A percentile compares a stretch with the other conserved stretches of the same genome.
Conservation (phyloP, 2,888 invertebrate species). For the Hedya salicella region DNA sequence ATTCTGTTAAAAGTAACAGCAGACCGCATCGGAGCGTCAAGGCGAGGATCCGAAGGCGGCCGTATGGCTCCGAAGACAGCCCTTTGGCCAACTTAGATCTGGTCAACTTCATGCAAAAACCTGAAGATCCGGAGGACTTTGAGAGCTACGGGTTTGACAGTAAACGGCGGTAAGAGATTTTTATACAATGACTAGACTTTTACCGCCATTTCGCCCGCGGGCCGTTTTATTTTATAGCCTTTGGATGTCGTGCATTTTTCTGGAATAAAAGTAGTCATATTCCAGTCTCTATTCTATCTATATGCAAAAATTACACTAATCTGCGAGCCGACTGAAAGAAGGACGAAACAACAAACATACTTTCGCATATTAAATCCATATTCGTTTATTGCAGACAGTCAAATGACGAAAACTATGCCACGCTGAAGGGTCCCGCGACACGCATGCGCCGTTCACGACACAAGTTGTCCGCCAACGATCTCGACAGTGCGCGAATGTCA, state of each 20-base stretch:
- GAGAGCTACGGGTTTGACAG: background rate
- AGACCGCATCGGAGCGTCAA: background rate
- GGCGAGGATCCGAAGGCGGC: conserved; percentile 37
- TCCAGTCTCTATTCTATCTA: no score
- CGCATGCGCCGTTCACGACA: conserved; percentile 24
- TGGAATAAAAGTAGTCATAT: no score
- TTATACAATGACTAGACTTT: background rate
- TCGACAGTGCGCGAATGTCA: no score
- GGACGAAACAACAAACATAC: no score
- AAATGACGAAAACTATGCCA: background rate
- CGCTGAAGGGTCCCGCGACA: background rate
- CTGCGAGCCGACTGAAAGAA: no score
- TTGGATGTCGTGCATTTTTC: no score
- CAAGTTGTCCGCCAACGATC: conserved; percentile 37
- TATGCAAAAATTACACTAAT: no score
- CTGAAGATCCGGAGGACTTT: conserved; percentile 49
- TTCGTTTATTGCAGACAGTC: background rate
- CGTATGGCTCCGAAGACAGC: conserved; percentile 48
- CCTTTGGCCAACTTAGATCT: conserved; percentile 62
- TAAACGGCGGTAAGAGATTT: conserved; percentile 7
- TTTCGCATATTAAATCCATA: no score
- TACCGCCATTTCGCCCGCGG: no score
- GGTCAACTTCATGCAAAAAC: conserved; percentile 61
- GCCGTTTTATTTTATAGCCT: no score
- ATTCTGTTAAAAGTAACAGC: conserved; percentile 49